Evolutionary conservation across 2,113 vertebrate genomes (phyloP), one percentile per base, ranked within the genome.

Genomic region (Cochlearius cochlearius): DNA sequence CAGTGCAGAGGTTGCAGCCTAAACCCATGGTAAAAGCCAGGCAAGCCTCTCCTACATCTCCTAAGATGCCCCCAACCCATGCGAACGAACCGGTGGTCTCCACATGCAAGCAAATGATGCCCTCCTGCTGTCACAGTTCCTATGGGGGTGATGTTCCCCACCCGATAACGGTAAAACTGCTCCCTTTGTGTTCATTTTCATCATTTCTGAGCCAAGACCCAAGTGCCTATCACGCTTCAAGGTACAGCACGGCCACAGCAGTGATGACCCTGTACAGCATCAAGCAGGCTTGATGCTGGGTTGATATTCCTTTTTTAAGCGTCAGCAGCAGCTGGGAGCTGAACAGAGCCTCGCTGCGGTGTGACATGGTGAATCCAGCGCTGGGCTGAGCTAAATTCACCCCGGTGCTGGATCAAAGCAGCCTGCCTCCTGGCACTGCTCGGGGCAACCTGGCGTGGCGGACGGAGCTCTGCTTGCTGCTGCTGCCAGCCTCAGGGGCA

Each of bases 221-320:
- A 78, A 50, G 27, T 11, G 15, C 4, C 0, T 78, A 29, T 30
- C 29, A 67, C 23, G 25, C 47, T 76, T 83, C 64, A 84, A 52
- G 30, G 52, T 29, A 76, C 3, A 36, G 23, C 36, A 68, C 5
- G 36, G 53, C 36, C 92, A 82, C 0, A 20, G 18, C 73, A 50
- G n/a, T 32, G 62, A 66, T 62, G 50, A 60, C 30, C 53, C 53
- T 47, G 36, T 43, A 58, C 32, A 79, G 36, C 53, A 90, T 25
- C 80, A 62, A 66, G 56, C 45, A 90, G 39, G 36, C 30, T 88
- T 79, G 39, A 58, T 58, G 64, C n/a, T 34, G 59, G 20, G 58
- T 20, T 82, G 39, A 75, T 89, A 60, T 26, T 85, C 49, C 25
- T 52, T 82, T 78, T 78, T 68, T 53, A 95, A 92, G 45, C n/a